phyloP scores from a whole-genome alignment of 2,113 vertebrate species.

The Xiphias gladius region DNA sequence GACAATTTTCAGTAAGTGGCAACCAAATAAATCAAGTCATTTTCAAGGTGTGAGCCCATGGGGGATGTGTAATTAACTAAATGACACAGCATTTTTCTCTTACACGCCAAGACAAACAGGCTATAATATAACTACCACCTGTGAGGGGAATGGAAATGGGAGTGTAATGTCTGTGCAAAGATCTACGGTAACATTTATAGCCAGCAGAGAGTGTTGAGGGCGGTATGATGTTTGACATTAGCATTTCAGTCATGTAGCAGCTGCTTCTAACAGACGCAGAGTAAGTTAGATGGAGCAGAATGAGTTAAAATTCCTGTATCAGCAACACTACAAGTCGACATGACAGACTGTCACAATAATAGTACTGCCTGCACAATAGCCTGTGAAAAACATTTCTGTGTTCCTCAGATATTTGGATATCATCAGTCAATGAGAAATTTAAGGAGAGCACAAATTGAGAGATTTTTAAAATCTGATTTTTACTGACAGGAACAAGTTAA shows the following conservation, averaged over 20 bases:
- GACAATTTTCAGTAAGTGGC: slow-evolving; percentile 31
- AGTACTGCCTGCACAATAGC: background rate
- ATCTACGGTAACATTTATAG: slow-evolving; percentile 59
- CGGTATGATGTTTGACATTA: slow-evolving; percentile 63
- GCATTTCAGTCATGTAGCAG: slow-evolving; percentile 58
- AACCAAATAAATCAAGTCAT: slow-evolving; percentile 65
- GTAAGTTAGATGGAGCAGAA: slow-evolving; percentile 26
- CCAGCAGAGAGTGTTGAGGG: slow-evolving; percentile 55
- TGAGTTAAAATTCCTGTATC: slow-evolving; percentile 12
- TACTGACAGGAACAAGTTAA: background rate
- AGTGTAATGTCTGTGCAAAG: slow-evolving; percentile 47
- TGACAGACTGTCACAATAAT: background rate
- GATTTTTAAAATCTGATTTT: background rate
- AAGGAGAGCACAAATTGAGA: background rate
- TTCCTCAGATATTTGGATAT: background rate
- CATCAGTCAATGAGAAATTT: background rate
- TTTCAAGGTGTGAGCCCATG: slow-evolving; percentile 42
- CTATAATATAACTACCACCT: slow-evolving; percentile 32
- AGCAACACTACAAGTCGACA: slow-evolving; percentile 14
- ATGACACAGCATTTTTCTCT: slow-evolving; percentile 64
- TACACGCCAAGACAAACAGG: slow-evolving; percentile 26
- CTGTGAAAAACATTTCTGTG: background rate
- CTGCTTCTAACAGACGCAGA: slow-evolving; percentile 48
- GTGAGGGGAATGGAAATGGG: slow-evolving; percentile 60
- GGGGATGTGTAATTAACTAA: slow-evolving; percentile 64